These are phyloP conservation scores for Oceanites oceanicus DNA, from an alignment of 2,113 vertebrate genomes.

Conservation along the genomic window DNA sequence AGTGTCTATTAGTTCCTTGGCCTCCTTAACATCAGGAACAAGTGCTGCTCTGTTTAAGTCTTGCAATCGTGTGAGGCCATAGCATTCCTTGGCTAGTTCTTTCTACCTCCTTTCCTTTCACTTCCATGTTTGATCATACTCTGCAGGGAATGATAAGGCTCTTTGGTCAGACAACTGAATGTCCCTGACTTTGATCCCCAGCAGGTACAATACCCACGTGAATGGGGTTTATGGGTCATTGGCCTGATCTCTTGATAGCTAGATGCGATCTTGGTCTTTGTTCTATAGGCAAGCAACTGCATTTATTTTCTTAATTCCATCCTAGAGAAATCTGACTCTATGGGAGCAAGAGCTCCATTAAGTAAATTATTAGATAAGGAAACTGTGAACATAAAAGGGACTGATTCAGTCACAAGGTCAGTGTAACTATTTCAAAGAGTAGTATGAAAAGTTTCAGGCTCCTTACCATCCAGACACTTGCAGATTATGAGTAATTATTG, in stretches of 20 bases:
- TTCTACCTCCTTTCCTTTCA: background rate
- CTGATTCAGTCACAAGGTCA: slow-evolving; percentile 23
- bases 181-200: background rate
- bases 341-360: background rate
- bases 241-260: background rate
- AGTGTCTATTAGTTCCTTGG: background rate
- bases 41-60: background rate
- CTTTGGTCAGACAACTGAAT: background rate
- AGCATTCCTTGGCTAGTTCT: background rate
- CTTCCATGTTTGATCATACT: background rate
- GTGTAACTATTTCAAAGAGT: slow-evolving; percentile 2
- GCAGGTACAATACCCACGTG: background rate
- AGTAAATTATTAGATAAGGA: slow-evolving; percentile 36
- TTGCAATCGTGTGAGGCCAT: accelerated
- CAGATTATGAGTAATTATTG: slow-evolving; percentile 38
- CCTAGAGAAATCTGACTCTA: background rate
- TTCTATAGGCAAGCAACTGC: background rate
- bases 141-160: background rate
- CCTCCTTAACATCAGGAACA: background rate
- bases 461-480: background rate
- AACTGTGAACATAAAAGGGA: slow-evolving; percentile 31
- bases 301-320: slow-evolving; percentile 2
- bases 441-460: slow-evolving; percentile 1
- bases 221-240: background rate
- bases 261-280: background rate